phyloP scores from a whole-genome alignment of 2,797 vertebrate species.

The Pempheris klunzingeri region DNA sequence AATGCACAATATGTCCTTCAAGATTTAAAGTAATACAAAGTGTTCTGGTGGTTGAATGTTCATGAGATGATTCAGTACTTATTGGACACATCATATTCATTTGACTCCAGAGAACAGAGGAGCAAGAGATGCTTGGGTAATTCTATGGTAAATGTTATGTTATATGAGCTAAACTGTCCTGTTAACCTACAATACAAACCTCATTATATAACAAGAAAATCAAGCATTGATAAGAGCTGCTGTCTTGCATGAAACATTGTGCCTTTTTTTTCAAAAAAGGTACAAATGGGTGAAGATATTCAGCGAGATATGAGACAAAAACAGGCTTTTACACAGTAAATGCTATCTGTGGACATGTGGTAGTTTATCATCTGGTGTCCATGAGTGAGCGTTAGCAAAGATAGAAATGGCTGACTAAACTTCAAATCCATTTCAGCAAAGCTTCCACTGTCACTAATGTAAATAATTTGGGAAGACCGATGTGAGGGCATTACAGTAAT shows the following conservation, averaged over 20 bases:
- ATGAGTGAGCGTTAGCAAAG: slow-evolving; percentile 6
- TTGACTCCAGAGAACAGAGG: not conserved
- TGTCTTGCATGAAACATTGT: not conserved
- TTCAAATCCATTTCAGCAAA: slow-evolving; percentile 53
- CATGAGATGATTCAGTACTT: not conserved
- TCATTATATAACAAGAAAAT: not conserved
- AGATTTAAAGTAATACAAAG: not conserved
- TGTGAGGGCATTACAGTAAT: slow-evolving; percentile 57
- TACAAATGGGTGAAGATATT: not conserved
- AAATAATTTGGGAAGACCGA: slow-evolving; percentile 59
- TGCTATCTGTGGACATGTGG: not conserved
- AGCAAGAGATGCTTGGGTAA: not conserved
- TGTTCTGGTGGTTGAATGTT: not conserved
- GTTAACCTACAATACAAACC: not conserved
- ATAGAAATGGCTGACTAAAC: slow-evolving; percentile 24
- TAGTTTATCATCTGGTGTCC: not conserved
- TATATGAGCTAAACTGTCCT: not conserved
- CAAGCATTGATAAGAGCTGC: not conserved
- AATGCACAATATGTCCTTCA: not conserved
- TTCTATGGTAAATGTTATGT: not conserved
- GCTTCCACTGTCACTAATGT: slow-evolving; percentile 50
- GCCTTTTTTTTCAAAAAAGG: not conserved
- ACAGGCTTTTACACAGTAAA: not conserved
- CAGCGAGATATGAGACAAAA: not conserved
- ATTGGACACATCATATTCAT: not conserved